Evolutionary conservation across 2,797 vertebrate genomes (phyloP), one percentile per base, ranked within the genome.

Genomic region (Epinephelus malabaricus): DNA sequence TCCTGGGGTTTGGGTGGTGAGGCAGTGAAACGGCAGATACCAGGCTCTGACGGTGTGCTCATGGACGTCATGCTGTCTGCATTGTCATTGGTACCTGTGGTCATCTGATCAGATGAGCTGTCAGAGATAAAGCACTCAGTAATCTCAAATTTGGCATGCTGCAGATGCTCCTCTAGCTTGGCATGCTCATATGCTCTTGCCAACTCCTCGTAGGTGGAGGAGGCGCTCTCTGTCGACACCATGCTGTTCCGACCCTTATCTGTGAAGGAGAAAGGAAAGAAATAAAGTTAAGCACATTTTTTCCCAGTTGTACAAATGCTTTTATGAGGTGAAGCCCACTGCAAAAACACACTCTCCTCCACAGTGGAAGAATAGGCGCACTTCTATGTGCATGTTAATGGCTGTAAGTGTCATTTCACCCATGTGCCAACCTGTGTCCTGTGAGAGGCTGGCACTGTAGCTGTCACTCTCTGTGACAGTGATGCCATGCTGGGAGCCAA

Each of bases 161-260:
- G 95, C 91, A 99, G 95, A 92, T 99, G 98, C 75, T 99, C 98
- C 93, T 99, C 98, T 94, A 99, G 97, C 94, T 99, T 99, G 92
- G 98, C 98, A 0, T 99, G 98, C 73, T 99, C 98, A 0, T 99
- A 99, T 1, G 98, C 98, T 86, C 98, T 95, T 0, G 98, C 98
- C 94, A 99, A 90, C 91, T 99, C 98, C 95, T 99, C 98, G 0
- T 99, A 99, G 0, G 98, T 99, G 78, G 98, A 99, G 69, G 98
- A 99, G 90, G 98, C 98, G 84, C 98, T 99, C 94, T 99, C 98
- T 0, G 98, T 99, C 0, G 98, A 99, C 87, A 99, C 98, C 98
- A 99, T 99, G 95, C 98, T 99, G 96, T 99, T 99, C 40, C 98
- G 96, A 0, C 98, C 98, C 90, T 99, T 99, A 93, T 99, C 98